Conservation (phyloP, 2,113 vertebrate species). For the Monopterus albus region DNA sequence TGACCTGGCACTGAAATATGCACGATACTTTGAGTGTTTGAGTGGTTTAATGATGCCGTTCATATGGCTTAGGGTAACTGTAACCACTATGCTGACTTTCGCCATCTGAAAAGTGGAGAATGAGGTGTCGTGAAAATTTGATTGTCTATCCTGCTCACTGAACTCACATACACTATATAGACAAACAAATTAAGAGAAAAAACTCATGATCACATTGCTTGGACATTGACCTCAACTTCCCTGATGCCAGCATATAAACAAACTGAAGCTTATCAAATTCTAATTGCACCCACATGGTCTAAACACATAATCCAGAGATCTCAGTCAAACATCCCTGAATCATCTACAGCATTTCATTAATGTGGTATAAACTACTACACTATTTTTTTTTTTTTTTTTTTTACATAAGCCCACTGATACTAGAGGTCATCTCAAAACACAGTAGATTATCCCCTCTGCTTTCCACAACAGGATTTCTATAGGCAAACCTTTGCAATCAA, state of each 20-base stretch:
- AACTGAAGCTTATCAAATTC: not conserved
- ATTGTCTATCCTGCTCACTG: not conserved
- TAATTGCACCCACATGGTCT: not conserved
- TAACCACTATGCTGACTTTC: not conserved
- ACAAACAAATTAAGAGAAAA: not conserved
- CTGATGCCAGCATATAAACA: conserved; percentile 18
- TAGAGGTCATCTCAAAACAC: not conserved
- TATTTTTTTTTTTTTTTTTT: too few relatives aligned
- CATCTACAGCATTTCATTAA: not conserved
- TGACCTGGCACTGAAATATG: conserved; percentile 12
- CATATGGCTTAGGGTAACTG: not conserved
- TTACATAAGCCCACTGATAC: not conserved
- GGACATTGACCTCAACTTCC: conserved; percentile 1
- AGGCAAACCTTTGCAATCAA: not conserved
- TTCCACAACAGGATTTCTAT: not conserved
- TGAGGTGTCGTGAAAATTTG: conserved; percentile 10
- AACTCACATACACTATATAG: not conserved
- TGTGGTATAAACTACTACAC: not conserved
- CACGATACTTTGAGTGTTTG: not conserved
- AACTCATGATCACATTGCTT: not conserved
- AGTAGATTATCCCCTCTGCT: not conserved
- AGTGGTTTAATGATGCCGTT: not conserved
- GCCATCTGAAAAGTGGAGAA: conserved; percentile 4
- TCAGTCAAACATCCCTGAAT: not conserved
- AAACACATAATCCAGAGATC: not conserved